phyloP scores from a whole-genome alignment of 2,797 vertebrate species.

The Phoebastria nigripes region DNA sequence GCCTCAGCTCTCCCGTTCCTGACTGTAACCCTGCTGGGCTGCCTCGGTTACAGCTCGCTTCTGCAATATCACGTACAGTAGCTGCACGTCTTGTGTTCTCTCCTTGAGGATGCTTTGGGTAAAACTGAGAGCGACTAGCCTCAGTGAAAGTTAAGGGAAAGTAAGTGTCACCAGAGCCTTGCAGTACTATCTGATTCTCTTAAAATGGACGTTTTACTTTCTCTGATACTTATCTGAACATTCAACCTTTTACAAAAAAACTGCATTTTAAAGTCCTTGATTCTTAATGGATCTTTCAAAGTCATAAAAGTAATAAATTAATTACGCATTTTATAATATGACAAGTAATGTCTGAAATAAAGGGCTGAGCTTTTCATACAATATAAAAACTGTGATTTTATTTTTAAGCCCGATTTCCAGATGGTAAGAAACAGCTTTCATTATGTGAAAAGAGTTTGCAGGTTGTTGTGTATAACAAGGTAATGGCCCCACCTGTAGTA shows the following conservation, averaged over 20 bases:
- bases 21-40: not conserved
- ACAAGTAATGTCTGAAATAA: not conserved
- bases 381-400: not conserved
- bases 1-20: not conserved
- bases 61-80: too few species aligned
- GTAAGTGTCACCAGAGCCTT: not conserved
- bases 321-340: not conserved
- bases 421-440: constrained; percentile 3
- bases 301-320: not conserved
- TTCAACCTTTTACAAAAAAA: not conserved
- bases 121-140: not conserved
- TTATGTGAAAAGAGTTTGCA: not conserved
- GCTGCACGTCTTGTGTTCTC: not conserved
- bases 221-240: not conserved
- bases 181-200: not conserved
- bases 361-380: not conserved
- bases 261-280: not conserved
- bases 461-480: not conserved
- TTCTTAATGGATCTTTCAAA: not conserved
- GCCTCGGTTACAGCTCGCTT: not conserved
- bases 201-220: not conserved
- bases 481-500: not conserved
- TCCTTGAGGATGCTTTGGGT: not conserved
- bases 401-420: not conserved
- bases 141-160: not conserved